Conservation (phyloP, 2,113 vertebrate genomes). For the Phycodurus eques region DNA sequence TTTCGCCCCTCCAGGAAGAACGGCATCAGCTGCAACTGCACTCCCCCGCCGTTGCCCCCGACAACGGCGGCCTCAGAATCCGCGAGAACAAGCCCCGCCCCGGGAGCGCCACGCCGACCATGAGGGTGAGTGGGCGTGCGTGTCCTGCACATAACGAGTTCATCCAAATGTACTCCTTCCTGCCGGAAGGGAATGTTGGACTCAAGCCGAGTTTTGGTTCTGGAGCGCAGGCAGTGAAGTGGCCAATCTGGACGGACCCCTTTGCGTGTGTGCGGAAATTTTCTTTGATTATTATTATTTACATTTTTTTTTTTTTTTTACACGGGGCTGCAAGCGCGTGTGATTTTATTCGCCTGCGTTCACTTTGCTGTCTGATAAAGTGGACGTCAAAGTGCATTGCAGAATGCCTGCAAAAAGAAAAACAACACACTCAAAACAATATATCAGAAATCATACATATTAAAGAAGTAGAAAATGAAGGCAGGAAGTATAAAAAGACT, state of each 20-base stretch:
- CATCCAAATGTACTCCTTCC: conserved; percentile 23
- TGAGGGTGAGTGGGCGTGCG: conserved; percentile 77
- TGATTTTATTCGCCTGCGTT: background rate
- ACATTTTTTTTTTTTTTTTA: too few species aligned
- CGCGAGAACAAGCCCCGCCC: conserved; percentile 83
- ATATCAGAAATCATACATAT: too few species aligned
- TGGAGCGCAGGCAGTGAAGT: conserved; percentile 5
- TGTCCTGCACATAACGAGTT: conserved; percentile 12
- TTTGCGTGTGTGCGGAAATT: background rate
- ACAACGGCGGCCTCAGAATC: conserved; percentile 78
- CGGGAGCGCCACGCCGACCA: conserved; percentile 80
- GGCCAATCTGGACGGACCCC: background rate
- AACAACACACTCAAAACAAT: too few species aligned
- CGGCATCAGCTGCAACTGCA: conserved; percentile 82
- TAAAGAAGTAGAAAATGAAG: too few species aligned
- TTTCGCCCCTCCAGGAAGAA: conserved; percentile 80
- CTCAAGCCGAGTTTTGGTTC: conserved; percentile 18
- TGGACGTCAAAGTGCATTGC: background rate
- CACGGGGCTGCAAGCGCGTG: background rate
- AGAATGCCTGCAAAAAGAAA: too few species aligned
- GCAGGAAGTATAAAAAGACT: too few species aligned
- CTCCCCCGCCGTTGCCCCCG: conserved; percentile 67
- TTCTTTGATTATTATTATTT: background rate
- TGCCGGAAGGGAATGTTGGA: conserved; percentile 31
- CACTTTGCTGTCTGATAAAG: background rate